phyloP scores from a whole-genome alignment of 2,888 invertebrate species.

The Drosophila picticornis region DNA sequence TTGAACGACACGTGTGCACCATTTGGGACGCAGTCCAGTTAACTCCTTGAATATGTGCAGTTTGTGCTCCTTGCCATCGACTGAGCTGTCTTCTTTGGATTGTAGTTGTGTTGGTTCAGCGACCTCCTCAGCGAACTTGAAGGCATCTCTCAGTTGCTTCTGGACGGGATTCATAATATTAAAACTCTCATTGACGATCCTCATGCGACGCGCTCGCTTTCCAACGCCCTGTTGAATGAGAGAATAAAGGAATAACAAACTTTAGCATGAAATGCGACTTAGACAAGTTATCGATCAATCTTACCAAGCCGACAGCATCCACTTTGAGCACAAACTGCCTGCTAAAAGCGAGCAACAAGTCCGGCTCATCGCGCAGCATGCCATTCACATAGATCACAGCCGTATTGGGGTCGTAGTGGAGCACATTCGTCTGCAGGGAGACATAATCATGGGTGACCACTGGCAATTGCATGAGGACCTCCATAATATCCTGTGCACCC shows the following conservation, averaged over 20 bases:
- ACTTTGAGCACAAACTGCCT: slow-evolving; percentile 65
- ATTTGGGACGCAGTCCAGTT: slow-evolving; percentile 76
- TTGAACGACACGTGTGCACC: slow-evolving; percentile 79
- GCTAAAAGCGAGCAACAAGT: slow-evolving; percentile 59
- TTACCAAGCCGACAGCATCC: slow-evolving; percentile 37
- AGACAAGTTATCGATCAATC: not conserved
- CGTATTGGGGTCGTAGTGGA: slow-evolving; percentile 48
- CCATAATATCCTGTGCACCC: slow-evolving; percentile 74
- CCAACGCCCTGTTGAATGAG: slow-evolving; percentile 67
- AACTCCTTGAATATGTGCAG: slow-evolving; percentile 78
- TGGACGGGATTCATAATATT: slow-evolving; percentile 75
- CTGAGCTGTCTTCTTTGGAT: slow-evolving; percentile 42
- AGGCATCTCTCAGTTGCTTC: slow-evolving; percentile 58
- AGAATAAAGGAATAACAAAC: not conserved
- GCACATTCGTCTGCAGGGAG: slow-evolving; percentile 74
- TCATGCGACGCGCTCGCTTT: slow-evolving; percentile 50
- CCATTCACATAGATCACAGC: slow-evolving; percentile 54
- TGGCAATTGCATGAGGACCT: slow-evolving; percentile 75
- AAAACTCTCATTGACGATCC: slow-evolving; percentile 80
- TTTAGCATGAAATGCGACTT: not conserved
- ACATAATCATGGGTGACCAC: slow-evolving; percentile 72
- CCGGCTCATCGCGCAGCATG: slow-evolving; percentile 52
- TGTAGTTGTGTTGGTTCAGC: not conserved
- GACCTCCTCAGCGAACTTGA: slow-evolving; percentile 65
- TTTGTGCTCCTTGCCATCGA: slow-evolving; percentile 73